These are phyloP conservation scores for Augochlora pura DNA, from an alignment of 1,140 invertebrate genomes.

Conservation along the genomic window DNA sequence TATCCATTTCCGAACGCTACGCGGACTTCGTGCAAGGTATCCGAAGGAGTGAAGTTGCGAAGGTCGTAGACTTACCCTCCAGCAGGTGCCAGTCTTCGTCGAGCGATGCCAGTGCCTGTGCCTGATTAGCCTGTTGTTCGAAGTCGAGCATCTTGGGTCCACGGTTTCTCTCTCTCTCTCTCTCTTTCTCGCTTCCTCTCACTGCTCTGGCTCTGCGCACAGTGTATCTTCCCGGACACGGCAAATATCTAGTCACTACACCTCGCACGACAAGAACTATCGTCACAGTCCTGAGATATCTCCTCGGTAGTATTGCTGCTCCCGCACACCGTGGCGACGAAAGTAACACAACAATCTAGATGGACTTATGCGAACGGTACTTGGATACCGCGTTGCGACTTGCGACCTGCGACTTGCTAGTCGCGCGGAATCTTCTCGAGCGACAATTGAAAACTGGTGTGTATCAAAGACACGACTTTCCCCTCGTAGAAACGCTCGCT, in stretches of 20 bases:
- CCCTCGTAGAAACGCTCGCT: constrained; percentile 35
- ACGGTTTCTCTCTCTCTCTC: not conserved
- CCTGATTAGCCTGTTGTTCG: constrained; percentile 73
- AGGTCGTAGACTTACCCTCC: constrained; percentile 72
- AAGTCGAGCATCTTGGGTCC: constrained; percentile 66
- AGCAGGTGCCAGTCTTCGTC: constrained; percentile 73
- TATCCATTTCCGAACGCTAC: too few species aligned
- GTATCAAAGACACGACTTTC: constrained; percentile 42
- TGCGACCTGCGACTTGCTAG: not conserved
- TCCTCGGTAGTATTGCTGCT: too few species aligned
- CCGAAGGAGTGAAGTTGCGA: constrained; percentile 60
- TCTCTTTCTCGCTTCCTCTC: not conserved
- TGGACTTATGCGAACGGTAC: not conserved
- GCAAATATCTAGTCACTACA: constrained; percentile 25
- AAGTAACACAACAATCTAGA: not conserved
- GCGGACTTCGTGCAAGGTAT: not conserved
- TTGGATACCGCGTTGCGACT: too few species aligned
- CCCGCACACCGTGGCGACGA: not conserved
- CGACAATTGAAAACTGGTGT: constrained; percentile 42
- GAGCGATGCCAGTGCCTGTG: constrained; percentile 67
- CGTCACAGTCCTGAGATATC: not conserved
- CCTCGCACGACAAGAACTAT: not conserved
- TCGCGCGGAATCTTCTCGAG: constrained; percentile 29
- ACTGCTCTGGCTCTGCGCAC: too few species aligned
- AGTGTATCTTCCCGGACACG: not conserved